Conservation (phyloP, 2,888 invertebrate genomes). For the Gymnoscelis rufifasciata region DNA sequence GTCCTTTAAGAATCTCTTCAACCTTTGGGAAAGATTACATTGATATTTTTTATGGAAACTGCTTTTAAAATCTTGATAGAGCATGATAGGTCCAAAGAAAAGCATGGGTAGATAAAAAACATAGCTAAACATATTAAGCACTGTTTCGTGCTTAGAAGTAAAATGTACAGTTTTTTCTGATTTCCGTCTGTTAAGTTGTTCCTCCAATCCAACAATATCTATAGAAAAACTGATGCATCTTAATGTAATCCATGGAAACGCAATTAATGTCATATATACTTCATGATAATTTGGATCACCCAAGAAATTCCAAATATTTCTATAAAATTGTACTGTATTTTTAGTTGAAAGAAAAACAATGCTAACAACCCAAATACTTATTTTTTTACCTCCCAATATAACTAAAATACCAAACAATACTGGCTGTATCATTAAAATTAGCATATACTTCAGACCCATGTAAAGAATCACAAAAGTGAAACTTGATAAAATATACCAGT, state of each 20-base stretch:
- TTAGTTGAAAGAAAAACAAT: slow-evolving; percentile 67
- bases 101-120: slow-evolving; percentile 89
- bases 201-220: slow-evolving; percentile 63
- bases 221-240: slow-evolving; percentile 87
- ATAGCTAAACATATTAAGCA: too few species aligned
- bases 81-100: slow-evolving; percentile 90
- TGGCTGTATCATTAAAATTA: slow-evolving; percentile 78
- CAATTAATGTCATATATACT: slow-evolving; percentile 74
- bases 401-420: slow-evolving; percentile 65
- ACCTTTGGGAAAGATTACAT: slow-evolving; percentile 39
- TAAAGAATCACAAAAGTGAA: slow-evolving; percentile 62
- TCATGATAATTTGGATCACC: slow-evolving; percentile 56
- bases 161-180: too few species aligned
- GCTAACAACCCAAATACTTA: slow-evolving; percentile 77
- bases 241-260: slow-evolving; percentile 84
- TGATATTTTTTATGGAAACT: slow-evolving; percentile 47
- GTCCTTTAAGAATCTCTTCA: too few species aligned
- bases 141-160: too few species aligned
- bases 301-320: slow-evolving; percentile 67
- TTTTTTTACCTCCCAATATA: slow-evolving; percentile 66
- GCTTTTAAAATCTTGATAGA: slow-evolving; percentile 84
- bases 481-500: slow-evolving; percentile 77
- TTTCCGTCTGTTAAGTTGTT: too few species aligned
- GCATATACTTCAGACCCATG: slow-evolving; percentile 70
- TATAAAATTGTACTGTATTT: slow-evolving; percentile 68